These are phyloP conservation scores for Diarsia rubi DNA, from an alignment of 2,888 invertebrate species.

Conservation along the genomic window DNA sequence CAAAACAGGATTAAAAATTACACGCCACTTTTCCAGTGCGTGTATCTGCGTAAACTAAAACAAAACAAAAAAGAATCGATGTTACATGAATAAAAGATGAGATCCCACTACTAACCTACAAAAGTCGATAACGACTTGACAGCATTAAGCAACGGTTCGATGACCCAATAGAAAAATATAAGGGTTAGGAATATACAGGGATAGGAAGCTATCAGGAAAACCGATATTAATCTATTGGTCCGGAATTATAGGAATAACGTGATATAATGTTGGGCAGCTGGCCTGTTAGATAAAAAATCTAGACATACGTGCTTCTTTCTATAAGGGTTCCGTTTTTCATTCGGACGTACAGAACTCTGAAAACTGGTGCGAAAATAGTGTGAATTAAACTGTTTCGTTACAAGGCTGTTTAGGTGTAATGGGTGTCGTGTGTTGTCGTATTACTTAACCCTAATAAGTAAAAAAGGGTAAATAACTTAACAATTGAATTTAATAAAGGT, in stretches of 20 bases:
- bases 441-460: too few species aligned
- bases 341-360: too few species aligned
- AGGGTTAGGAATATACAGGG: background rate
- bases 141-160: conserved; percentile 15
- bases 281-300: too few species aligned
- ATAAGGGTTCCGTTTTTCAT: too few species aligned
- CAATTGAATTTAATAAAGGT: too few species aligned
- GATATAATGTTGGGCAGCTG: background rate
- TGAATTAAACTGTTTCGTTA: too few species aligned
- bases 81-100: conserved; percentile 43
- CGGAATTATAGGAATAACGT: background rate
- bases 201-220: background rate
- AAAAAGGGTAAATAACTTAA: too few species aligned
- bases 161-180: conserved; percentile 7
- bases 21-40: background rate
- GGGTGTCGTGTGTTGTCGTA: too few species aligned
- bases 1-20: background rate
- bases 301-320: too few species aligned
- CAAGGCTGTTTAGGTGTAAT: too few species aligned
- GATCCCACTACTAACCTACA: background rate
- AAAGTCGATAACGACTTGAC: conserved; percentile 22
- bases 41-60: conserved; percentile 26
- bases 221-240: background rate
- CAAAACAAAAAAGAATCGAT: conserved; percentile 23
- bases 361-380: too few species aligned